These are phyloP conservation scores for Alcis repandata DNA, from an alignment of 2,888 invertebrate genomes.

Conservation along the genomic window DNA sequence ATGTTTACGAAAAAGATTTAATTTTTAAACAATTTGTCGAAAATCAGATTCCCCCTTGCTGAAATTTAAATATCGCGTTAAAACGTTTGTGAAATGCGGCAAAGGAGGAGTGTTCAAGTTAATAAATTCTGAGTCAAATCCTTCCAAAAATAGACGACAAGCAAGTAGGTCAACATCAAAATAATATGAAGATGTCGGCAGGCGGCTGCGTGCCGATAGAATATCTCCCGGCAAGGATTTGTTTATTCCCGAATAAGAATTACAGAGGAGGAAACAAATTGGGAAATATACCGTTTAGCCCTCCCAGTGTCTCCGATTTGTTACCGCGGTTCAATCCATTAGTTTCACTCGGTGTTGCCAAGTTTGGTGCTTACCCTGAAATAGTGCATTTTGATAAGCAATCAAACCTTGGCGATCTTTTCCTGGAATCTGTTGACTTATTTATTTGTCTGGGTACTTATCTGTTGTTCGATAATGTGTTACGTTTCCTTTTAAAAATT, in stretches of 20 bases:
- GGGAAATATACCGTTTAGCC: slow-evolving; percentile 64
- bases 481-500: no score
- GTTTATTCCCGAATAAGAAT: slow-evolving; percentile 61
- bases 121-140: slow-evolving; percentile 37
- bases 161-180: slow-evolving; percentile 56
- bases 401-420: slow-evolving; percentile 2
- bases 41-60: slow-evolving; percentile 31
- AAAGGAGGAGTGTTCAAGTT: slow-evolving; percentile 33
- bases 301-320: slow-evolving; percentile 64
- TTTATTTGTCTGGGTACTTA: no score
- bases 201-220: slow-evolving; percentile 45
- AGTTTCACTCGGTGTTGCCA: slow-evolving; percentile 42
- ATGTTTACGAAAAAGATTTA: neutral
- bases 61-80: slow-evolving; percentile 28
- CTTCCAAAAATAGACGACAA: slow-evolving; percentile 45
- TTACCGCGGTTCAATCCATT: slow-evolving; percentile 65
- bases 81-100: slow-evolving; percentile 16
- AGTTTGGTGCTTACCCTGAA: slow-evolving; percentile 12
- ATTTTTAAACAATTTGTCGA: slow-evolving; percentile 6
- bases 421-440: no score
- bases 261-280: slow-evolving; percentile 61
- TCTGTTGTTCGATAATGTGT: no score
- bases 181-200: slow-evolving; percentile 47
- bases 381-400: slow-evolving; percentile 12
- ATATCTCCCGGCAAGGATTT: slow-evolving; percentile 55